Evolutionary conservation across 2,113 vertebrate species (phyloP), one percentile per base, ranked within the genome.

Genomic region (Nothocercus julius): DNA sequence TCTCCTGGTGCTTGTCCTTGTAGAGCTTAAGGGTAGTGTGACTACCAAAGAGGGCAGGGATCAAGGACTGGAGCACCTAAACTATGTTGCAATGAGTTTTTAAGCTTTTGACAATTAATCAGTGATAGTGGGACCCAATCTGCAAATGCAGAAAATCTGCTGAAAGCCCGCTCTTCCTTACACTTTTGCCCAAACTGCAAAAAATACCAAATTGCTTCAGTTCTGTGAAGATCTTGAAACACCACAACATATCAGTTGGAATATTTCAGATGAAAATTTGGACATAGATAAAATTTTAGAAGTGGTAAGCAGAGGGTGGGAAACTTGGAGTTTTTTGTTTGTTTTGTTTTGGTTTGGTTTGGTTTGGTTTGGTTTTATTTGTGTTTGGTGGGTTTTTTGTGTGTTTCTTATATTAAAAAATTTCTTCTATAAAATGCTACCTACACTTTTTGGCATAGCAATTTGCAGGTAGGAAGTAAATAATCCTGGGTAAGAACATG

Each of bases 11-110:
- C 38, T 89, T 94, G 62, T 93, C 64, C 73, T 89, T 69, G 58
- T 42, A 67, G 73, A 94, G 24, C 74, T 89, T 94, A 94, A 93
- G 75, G 72, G 53, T 54, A 72, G 90, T 87, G 77, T 81, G 56
- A 47, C 66, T 91, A 90, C 13, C 15, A 82, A 84, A 84, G 19
- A 68, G 0, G 0, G 69, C 51, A 83, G 59, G 92, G 85, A 95
- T 72, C 64, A 91, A 85, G 36, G 30, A 56, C 59, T 21, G 62
- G 66, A 70, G 34, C 63, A 80, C 16, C 32, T 90, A 84, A 77
- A 0, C 7, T 59, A n/a, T 40, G 16, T 84, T 82, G 36, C 56
- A 89, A 85, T 56, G 32, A 75, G 24, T 82, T 85, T 68, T 62
- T 83, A 68, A 32, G 75, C 21, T 76, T 89, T 54, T 78, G 42